phyloP scores from a whole-genome alignment of 1,140 invertebrate species.

The Panulirus ornatus region DNA sequence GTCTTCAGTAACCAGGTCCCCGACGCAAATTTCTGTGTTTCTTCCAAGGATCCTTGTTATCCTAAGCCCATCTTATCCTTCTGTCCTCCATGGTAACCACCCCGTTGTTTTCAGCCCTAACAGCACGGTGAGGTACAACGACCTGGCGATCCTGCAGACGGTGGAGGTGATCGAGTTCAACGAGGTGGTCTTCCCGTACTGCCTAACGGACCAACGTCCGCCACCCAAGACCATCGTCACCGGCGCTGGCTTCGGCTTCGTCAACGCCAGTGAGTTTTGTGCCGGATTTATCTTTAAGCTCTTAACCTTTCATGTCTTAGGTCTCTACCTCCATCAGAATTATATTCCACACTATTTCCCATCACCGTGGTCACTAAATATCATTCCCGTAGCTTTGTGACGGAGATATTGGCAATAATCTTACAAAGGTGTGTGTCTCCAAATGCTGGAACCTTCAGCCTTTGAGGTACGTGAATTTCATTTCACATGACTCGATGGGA shows the following conservation, averaged over 20 bases:
- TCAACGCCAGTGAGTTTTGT: slow-evolving; percentile 40
- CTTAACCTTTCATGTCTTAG: not conserved
- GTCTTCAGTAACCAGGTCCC: no score
- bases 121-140: not conserved
- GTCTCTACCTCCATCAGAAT: not conserved
- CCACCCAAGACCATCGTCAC: not conserved
- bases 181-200: slow-evolving; percentile 28
- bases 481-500: no score
- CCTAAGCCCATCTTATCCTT: not conserved
- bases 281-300: no score
- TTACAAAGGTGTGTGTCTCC: no score
- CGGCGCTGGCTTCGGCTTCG: slow-evolving; percentile 42
- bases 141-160: slow-evolving; percentile 12
- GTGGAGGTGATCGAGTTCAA: not conserved
- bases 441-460: no score
- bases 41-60: not conserved
- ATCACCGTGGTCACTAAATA: not conserved
- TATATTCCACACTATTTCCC: not conserved
- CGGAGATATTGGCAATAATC: no score
- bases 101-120: not conserved
- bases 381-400: no score
- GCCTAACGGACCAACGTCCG: not conserved
- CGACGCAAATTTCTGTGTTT: no score
- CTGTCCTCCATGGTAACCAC: not conserved
- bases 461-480: no score